These are phyloP conservation scores for Rhopalosiphum maidis DNA, from an alignment of 1,140 invertebrate species.

Conservation along the genomic window DNA sequence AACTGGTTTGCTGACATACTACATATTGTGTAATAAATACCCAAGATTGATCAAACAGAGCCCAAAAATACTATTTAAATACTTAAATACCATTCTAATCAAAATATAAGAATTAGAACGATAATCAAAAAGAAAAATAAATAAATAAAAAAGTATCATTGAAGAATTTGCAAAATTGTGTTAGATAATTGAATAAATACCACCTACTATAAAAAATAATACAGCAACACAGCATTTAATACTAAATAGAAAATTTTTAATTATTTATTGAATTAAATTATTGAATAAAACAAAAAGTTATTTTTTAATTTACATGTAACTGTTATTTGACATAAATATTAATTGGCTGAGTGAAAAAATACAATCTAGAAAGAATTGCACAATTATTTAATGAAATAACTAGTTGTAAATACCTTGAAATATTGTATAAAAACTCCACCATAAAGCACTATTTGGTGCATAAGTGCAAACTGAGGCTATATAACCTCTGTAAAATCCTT, in stretches of 20 bases:
- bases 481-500: slow-evolving; percentile 93
- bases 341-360: no score
- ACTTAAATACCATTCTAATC: neutral
- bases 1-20: no score
- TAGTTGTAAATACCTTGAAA: slow-evolving; percentile 79
- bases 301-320: no score
- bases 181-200: neutral
- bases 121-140: neutral
- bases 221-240: no score
- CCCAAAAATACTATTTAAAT: neutral
- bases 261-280: no score
- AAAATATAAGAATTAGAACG: neutral
- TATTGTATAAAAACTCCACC: slow-evolving; percentile 95
- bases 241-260: no score
- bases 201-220: no score
- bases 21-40: no score
- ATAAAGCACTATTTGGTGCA: slow-evolving; percentile 93
- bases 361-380: neutral
- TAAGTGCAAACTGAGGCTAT: slow-evolving; percentile 89
- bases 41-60: no score
- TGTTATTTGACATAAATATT: no score
- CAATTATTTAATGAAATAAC: neutral
- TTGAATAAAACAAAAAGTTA: no score
- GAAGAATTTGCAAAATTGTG: neutral
- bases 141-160: no score